These are phyloP conservation scores for Oxytorus armatus DNA, from an alignment of 2,888 invertebrate genomes.

Conservation along the genomic window DNA sequence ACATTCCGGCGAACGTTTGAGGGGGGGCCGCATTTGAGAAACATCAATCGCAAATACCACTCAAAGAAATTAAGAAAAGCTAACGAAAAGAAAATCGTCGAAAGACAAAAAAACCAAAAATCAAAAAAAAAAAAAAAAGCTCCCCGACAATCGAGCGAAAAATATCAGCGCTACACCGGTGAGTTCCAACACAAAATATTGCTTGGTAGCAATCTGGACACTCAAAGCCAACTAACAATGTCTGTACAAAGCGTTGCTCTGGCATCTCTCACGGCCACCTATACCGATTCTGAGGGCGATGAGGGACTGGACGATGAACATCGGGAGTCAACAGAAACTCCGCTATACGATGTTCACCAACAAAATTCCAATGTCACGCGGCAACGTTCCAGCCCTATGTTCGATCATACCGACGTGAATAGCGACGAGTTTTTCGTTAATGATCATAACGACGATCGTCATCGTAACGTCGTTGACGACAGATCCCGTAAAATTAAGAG, in stretches of 20 bases:
- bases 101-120: not conserved
- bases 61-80: not conserved
- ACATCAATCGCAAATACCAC: not conserved
- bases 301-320: constrained; percentile 89
- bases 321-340: constrained; percentile 67
- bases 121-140: constrained; percentile 14
- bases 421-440: constrained; percentile 64
- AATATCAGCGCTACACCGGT: constrained; percentile 77
- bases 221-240: constrained; percentile 83
- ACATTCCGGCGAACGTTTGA: not conserved
- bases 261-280: constrained; percentile 94
- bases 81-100: not conserved
- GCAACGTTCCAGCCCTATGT: constrained; percentile 79
- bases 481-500: constrained; percentile 3
- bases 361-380: constrained; percentile 79
- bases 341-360: constrained; percentile 79
- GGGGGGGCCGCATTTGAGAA: not conserved
- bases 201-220: constrained; percentile 82
- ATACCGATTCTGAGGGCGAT: constrained; percentile 96
- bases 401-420: constrained; percentile 80
- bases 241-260: constrained; percentile 87
- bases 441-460: not conserved
- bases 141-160: constrained; percentile 36
- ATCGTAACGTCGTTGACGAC: constrained; percentile 63
- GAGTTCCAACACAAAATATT: constrained; percentile 84